phyloP scores from a whole-genome alignment of 1,140 invertebrate species.

The Brachionus rubens region DNA sequence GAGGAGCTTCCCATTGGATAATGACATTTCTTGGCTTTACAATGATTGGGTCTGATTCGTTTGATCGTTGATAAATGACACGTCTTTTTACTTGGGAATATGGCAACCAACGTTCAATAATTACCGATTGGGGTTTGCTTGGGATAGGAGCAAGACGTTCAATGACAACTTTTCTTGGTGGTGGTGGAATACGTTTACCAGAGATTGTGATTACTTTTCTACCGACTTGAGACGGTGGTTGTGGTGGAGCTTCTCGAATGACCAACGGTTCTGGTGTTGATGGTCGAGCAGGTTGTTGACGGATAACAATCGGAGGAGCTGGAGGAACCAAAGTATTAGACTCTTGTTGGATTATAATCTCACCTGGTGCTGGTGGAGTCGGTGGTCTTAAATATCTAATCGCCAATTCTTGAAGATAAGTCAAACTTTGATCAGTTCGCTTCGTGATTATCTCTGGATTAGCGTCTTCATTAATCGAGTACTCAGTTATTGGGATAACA shows the following conservation, averaged over 20 bases:
- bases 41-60: neutral
- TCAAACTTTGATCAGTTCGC: neutral
- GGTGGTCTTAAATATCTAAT: constrained; percentile 44
- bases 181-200: neutral
- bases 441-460: constrained; percentile 30
- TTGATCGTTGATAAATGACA: constrained; percentile 41
- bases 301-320: constrained; percentile 33
- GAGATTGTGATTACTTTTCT: constrained; percentile 36
- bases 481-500: neutral
- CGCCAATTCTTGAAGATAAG: constrained; percentile 39
- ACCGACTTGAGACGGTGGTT: constrained; percentile 20
- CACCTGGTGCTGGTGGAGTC: constrained; percentile 45
- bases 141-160: constrained; percentile 39
- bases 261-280: constrained; percentile 26
- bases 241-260: constrained; percentile 42
- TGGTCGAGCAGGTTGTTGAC: constrained; percentile 26
- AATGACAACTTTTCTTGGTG: constrained; percentile 42
- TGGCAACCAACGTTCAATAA: constrained; percentile 46
- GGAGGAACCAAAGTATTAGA: neutral
- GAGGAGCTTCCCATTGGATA: constrained; percentile 34
- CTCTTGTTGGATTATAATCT: constrained; percentile 30
- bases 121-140: constrained; percentile 25
- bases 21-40: constrained; percentile 20
- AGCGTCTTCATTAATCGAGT: constrained; percentile 30
- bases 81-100: constrained; percentile 23